Evolutionary conservation across 2,888 invertebrate genomes (phyloP).

Genomic region (Oxyscelio sp.): DNA sequence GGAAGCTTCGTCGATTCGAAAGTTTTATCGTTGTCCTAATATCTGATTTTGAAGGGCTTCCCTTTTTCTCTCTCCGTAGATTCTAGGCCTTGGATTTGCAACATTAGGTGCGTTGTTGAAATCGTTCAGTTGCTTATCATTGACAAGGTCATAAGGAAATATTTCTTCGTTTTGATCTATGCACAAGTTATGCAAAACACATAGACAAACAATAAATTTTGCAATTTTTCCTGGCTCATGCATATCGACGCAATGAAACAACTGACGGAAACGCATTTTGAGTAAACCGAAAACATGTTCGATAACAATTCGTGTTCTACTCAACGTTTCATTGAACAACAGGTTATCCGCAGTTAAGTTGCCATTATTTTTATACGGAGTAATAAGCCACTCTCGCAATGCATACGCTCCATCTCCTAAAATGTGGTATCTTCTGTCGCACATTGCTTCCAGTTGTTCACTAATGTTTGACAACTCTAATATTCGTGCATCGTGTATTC

Average conservation of each 20-base stretch:
- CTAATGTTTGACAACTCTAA: neutral
- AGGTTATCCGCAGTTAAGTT: neutral
- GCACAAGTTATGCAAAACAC: neutral
- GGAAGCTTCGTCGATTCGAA: no score
- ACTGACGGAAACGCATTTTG: neutral
- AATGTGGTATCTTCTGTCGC: conserved; percentile 71
- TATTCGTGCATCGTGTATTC: neutral
- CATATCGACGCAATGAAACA: neutral
- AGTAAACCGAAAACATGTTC: neutral
- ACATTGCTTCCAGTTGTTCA: neutral
- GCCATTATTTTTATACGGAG: conserved; percentile 30
- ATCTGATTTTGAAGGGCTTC: no score
- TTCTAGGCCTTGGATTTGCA: no score
- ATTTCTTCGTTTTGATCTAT: no score
- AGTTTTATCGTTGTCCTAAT: no score
- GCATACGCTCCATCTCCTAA: conserved; percentile 80
- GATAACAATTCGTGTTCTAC: neutral
- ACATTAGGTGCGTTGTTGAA: no score
- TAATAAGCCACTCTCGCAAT: conserved; percentile 74
- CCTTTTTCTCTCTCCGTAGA: no score
- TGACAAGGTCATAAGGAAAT: no score
- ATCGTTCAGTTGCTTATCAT: no score
- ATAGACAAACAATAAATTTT: neutral
- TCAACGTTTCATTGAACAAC: neutral
- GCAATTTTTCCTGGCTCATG: neutral